phyloP scores from a whole-genome alignment of 2,888 invertebrate genomes.

The Toxonevra muliebris region DNA sequence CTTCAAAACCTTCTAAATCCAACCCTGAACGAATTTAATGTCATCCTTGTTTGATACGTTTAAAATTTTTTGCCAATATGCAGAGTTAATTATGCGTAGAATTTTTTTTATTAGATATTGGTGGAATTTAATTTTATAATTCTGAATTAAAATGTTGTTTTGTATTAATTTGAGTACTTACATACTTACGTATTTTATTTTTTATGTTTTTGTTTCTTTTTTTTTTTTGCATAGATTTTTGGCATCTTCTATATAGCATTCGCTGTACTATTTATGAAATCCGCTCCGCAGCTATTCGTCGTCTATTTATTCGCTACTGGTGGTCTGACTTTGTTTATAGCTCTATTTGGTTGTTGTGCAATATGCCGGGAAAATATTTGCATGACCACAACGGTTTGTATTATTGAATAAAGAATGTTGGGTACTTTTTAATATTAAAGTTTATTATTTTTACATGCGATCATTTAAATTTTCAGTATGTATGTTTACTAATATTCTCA shows the following conservation, averaged over 20 bases:
- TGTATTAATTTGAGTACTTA: too few species aligned
- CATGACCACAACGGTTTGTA: constrained; percentile 53
- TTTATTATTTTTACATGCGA: neutral
- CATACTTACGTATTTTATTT: too few species aligned
- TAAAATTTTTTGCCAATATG: too few species aligned
- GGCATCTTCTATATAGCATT: constrained; percentile 49
- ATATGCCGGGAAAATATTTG: constrained; percentile 53
- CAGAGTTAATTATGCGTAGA: too few species aligned
- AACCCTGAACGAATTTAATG: too few species aligned
- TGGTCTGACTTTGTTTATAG: constrained; percentile 46
- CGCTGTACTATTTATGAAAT: constrained; percentile 43
- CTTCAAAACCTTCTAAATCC: too few species aligned
- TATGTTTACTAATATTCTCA: constrained; percentile 68
- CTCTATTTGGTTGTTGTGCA: constrained; percentile 55
- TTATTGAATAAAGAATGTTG: too few species aligned
- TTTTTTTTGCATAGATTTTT: constrained; percentile 43
- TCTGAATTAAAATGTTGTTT: too few species aligned
- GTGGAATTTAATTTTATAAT: too few species aligned
- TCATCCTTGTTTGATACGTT: too few species aligned
- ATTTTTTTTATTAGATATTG: too few species aligned
- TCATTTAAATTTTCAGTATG: neutral
- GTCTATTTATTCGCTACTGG: constrained; percentile 49
- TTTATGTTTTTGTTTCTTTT: neutral
- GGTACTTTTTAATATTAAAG: too few species aligned
- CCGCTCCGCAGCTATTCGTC: constrained; percentile 46